Conservation (phyloP, 2,113 vertebrate species). For the Heloderma charlesbogerti region DNA sequence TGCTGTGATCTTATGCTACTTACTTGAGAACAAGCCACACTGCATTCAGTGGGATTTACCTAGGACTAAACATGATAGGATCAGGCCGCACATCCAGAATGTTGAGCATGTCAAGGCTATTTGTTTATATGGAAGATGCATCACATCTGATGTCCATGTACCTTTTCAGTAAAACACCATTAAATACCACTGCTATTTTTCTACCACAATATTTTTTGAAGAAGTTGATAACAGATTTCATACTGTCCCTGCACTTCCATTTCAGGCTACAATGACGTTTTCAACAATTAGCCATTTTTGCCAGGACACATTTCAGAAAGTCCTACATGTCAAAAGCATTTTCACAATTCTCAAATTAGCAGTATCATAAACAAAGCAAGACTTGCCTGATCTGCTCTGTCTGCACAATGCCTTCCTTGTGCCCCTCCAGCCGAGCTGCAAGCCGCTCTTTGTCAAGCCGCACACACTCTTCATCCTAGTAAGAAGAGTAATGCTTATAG, state of each 20-base stretch:
- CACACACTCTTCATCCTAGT: constrained; percentile 96
- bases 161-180: neutral
- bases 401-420: constrained; percentile 98
- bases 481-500: constrained; percentile 19
- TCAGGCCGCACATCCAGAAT: neutral
- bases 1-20: neutral
- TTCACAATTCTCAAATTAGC: neutral
- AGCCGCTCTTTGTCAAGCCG: constrained; percentile 98
- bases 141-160: no score
- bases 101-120: neutral
- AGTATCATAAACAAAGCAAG: neutral
- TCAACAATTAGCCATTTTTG: neutral
- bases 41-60: neutral
- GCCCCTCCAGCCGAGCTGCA: constrained; percentile 97
- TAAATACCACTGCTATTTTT: neutral
- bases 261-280: neutral
- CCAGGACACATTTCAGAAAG: neutral
- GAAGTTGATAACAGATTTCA: neutral
- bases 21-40: neutral
- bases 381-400: constrained; percentile 96
- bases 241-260: neutral
- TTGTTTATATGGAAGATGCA: neutral
- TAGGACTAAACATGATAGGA: neutral
- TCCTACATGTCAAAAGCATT: neutral
- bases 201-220: neutral